Evolutionary conservation across 2,888 invertebrate species (phyloP).

Genomic region (Podotricha telesiphe): DNA sequence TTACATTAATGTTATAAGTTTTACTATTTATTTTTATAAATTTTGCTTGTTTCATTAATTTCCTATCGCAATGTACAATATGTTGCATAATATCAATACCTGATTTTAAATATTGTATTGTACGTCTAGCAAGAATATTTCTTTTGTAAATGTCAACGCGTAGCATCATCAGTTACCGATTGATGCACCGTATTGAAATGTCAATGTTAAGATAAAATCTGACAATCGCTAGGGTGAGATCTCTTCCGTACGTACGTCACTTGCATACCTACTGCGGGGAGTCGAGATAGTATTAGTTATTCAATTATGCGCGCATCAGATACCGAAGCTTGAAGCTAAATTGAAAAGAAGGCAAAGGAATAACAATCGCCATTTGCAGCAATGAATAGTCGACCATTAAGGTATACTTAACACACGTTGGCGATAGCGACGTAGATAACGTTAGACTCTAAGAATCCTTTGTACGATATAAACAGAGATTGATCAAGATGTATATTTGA

Average conservation of each 20-base stretch:
- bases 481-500: constrained; percentile 59
- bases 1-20: not conserved
- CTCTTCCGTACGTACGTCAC: constrained; percentile 57
- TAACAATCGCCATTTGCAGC: constrained; percentile 63
- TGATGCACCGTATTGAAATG: constrained; percentile 80
- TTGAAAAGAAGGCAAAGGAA: constrained; percentile 57
- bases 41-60: not conserved
- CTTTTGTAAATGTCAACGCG: constrained; percentile 27
- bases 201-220: constrained; percentile 74
- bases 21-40: not conserved
- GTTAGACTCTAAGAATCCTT: constrained; percentile 49
- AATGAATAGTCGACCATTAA: constrained; percentile 46
- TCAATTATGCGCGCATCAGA: constrained; percentile 80
- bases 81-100: not conserved
- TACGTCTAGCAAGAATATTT: constrained; percentile 11
- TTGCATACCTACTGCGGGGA: constrained; percentile 57
- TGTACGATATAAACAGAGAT: constrained; percentile 48
- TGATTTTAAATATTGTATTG: constrained; percentile 25
- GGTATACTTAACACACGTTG: constrained; percentile 45
- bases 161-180: constrained; percentile 52
- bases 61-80: not conserved
- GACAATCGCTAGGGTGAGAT: constrained; percentile 72
- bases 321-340: constrained; percentile 56
- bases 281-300: constrained; percentile 68
- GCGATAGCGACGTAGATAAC: constrained; percentile 44